Evolutionary conservation across 2,888 invertebrate species (phyloP), one percentile per base, ranked within the genome.

Genomic region (Neoscelio sp.): DNA sequence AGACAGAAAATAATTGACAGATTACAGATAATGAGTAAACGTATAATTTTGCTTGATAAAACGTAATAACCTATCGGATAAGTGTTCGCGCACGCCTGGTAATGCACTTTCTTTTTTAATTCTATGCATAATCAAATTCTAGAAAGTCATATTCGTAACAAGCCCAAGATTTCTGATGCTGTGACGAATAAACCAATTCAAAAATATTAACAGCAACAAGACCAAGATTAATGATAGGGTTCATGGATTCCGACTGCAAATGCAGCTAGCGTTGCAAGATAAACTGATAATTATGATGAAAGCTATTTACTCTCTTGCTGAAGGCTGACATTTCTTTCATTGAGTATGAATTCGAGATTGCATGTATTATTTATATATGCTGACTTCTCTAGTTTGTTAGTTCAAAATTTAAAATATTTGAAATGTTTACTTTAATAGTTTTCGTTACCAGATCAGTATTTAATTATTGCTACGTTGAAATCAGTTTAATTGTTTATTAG

Each of bases 101-200:
- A 26, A 35, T n/a, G 33, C 23, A 26, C 58, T 60, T 62, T 71
- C 62, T 52, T 71, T 71, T 62, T 44, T 28, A 44, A 71, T 71
- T 62, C 52, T 54, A 40, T 17, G 17, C 33, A 20, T 50, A 44
- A 71, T 60, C 58, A 60, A 50, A 70, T 71, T 52, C 33, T 62
- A 71, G 71, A 71, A 62, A 71, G 71, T 62, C 50, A 35, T 62
- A 44, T 62, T 71, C 35, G 28, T 48, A 48, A 44, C 44, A n/a
- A 54, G 48, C 5, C 6, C 46, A 10, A 56, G 46, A 68, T 68
- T n/a, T 0, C 38, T 8, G 40, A 68, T 56, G 46, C 17, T n/a
- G 48, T n/a, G 28, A 40, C 38, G 52, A 52, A 71, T 62, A 62
- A 62, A 44, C 42, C 44, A 52, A 54, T 52, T 44, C 54, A 18